Conservation (phyloP, 2,888 invertebrate species). For the Pandemis corylana region DNA sequence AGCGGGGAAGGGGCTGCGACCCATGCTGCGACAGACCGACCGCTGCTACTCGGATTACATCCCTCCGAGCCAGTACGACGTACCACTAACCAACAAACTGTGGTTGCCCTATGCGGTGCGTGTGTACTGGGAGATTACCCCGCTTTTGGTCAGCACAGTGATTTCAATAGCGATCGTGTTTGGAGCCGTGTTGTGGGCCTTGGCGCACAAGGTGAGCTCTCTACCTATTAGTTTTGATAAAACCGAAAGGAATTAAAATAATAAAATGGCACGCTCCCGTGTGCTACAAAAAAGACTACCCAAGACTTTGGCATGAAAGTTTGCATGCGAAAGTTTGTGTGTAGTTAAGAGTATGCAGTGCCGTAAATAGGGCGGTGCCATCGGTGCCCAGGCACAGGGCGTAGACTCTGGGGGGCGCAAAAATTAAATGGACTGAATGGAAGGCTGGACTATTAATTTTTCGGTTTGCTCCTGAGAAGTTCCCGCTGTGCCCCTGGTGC, state of each 20-base stretch:
- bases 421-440: too few species aligned
- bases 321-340: too few species aligned
- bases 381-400: too few species aligned
- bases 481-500: too few species aligned
- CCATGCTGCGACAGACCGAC: background rate
- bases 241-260: background rate
- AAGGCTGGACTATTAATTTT: too few species aligned
- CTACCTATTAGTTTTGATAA: background rate
- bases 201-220: slow-evolving; percentile 61
- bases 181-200: slow-evolving; percentile 56
- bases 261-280: too few species aligned
- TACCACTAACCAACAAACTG: slow-evolving; percentile 57
- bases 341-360: too few species aligned
- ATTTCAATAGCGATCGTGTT: slow-evolving; percentile 48
- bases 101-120: slow-evolving; percentile 53
- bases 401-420: too few species aligned
- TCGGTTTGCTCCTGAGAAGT: too few species aligned
- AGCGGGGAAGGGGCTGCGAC: background rate
- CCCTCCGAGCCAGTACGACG: slow-evolving; percentile 70
- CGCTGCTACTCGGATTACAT: slow-evolving; percentile 46
- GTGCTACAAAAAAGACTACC: too few species aligned
- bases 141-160: slow-evolving; percentile 58
- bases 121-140: slow-evolving; percentile 71
- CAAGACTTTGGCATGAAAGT: too few species aligned
- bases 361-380: too few species aligned